phyloP scores from a whole-genome alignment of 1,140 invertebrate genomes.

The Heliconius congener region DNA sequence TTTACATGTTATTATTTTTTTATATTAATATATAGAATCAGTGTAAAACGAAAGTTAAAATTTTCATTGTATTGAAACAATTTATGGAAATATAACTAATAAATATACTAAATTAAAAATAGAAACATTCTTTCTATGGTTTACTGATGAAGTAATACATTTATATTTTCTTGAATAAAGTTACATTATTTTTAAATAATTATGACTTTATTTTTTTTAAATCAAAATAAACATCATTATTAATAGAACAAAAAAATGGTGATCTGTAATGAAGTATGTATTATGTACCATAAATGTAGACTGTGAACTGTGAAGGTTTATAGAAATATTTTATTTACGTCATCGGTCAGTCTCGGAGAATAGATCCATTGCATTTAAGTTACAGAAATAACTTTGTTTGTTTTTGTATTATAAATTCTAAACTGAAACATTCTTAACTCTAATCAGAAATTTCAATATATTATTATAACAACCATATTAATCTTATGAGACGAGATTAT shows the following conservation, averaged over 20 bases:
- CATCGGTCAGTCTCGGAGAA: too few species aligned
- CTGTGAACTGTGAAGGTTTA: background rate
- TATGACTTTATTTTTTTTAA: too few species aligned
- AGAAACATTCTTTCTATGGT: background rate
- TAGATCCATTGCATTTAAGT: background rate
- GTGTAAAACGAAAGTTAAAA: background rate
- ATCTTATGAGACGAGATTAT: slow-evolving; percentile 3
- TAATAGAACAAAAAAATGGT: too few species aligned
- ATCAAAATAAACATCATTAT: background rate
- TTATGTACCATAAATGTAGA: background rate
- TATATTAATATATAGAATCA: background rate
- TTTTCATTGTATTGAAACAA: background rate
- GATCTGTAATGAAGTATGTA: too few species aligned
- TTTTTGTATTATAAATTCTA: background rate
- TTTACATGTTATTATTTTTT: background rate
- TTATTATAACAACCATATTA: background rate
- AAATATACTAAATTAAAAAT: too few species aligned
- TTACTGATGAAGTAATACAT: background rate
- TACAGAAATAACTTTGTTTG: background rate
- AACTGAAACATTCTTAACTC: background rate
- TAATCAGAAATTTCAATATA: background rate
- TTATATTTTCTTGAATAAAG: too few species aligned
- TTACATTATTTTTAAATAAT: too few species aligned
- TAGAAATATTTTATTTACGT: background rate
- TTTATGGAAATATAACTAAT: background rate